Percentiles rank a stretch among this genome's conserved stretches.
phyloP scores from a whole-genome alignment of 2,888 invertebrate genomes.

The Eumacrocentrus americanus region DNA sequence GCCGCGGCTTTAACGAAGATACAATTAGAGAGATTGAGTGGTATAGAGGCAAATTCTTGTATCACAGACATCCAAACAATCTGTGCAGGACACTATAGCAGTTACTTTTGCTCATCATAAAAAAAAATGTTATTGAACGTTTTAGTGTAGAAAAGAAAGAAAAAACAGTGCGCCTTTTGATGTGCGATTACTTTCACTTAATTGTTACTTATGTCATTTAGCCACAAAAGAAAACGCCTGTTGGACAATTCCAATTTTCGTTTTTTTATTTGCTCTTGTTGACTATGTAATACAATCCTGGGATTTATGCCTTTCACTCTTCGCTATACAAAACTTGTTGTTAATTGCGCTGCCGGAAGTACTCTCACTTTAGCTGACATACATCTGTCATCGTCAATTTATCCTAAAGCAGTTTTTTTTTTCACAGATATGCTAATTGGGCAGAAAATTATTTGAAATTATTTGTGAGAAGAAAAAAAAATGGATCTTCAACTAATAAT shows the following conservation, averaged over 20 bases:
- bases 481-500: not conserved
- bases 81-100: not conserved
- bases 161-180: not conserved
- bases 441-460: not conserved
- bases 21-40: slow-evolving; percentile 2
- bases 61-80: not conserved
- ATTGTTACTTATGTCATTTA: not conserved
- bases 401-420: not conserved
- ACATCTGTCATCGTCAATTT: slow-evolving; percentile 9
- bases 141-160: too few species aligned
- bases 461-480: not conserved
- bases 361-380: slow-evolving; percentile 18
- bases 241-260: not conserved
- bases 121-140: too few species aligned
- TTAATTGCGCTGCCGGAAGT: slow-evolving; percentile 16
- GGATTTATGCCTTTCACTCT: slow-evolving; percentile 5
- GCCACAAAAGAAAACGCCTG: not conserved
- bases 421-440: not conserved
- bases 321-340: not conserved
- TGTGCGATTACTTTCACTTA: not conserved
- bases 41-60: not conserved
- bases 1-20: not conserved
- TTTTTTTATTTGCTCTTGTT: slow-evolving; percentile 1
- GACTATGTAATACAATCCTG: not conserved
- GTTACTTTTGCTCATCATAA: not conserved